Evolutionary conservation across 2,888 invertebrate species (phyloP).

Genomic region (Drosophila demipolita): DNA sequence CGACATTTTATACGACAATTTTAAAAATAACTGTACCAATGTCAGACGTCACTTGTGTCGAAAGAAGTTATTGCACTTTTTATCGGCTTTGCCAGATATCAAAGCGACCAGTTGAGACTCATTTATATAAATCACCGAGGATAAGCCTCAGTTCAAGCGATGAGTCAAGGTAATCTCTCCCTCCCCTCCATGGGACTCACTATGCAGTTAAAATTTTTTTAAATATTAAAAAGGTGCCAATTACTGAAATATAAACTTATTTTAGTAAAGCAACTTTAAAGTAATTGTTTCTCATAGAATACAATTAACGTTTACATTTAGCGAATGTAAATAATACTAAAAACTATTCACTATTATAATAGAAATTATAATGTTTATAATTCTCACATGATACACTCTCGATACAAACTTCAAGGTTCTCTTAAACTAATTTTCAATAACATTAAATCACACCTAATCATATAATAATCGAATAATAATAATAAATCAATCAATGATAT

Average conservation of each 20-base stretch:
- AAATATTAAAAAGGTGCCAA: background rate
- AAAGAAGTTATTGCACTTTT: conserved; percentile 73
- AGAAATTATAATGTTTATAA: background rate
- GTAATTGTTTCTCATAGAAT: background rate
- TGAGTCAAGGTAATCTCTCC: conserved; percentile 64
- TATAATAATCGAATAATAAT: background rate
- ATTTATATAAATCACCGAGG: conserved; percentile 31
- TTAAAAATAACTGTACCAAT: conserved; percentile 75
- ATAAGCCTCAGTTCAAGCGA: conserved; percentile 51
- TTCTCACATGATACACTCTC: background rate
- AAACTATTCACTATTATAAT: background rate
- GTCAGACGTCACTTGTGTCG: conserved; percentile 54
- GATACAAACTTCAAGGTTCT: background rate
- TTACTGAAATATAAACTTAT: background rate
- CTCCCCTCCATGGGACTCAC: conserved; percentile 19
- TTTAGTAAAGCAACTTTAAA: background rate
- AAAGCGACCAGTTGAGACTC: conserved; percentile 46
- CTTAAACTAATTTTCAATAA: background rate
- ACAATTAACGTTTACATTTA: background rate
- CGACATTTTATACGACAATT: conserved; percentile 20
- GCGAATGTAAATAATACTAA: background rate
- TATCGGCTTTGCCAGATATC: conserved; percentile 31
- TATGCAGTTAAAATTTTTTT: background rate
- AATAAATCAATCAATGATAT: background rate
- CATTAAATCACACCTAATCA: background rate